Conservation (phyloP, 30 jellyfish, hydroid and myxozoan species). For the Aurelia sp. region DNA sequence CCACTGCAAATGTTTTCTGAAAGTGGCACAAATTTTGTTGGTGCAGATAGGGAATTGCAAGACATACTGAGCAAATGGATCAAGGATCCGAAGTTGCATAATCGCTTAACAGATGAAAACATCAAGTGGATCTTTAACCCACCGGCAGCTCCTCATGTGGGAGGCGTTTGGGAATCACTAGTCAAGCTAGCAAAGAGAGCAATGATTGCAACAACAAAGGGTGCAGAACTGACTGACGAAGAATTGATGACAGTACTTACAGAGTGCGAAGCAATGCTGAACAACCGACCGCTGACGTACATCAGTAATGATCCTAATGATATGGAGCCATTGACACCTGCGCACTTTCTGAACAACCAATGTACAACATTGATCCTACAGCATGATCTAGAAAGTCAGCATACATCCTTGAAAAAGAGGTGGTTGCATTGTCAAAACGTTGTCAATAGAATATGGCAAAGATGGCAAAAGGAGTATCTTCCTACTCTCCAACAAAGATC, state of each 20-base stretch:
- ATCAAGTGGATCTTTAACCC: slow-evolving; percentile 50
- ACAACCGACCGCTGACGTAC: slow-evolving; percentile 41
- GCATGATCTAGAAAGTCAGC: slow-evolving; percentile 24
- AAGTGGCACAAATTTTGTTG: slow-evolving; percentile 15
- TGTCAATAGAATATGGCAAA: slow-evolving; percentile 3
- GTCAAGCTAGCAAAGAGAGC: slow-evolving; percentile 39
- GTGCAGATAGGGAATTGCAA: slow-evolving; percentile 1
- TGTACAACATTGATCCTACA: slow-evolving; percentile 22
- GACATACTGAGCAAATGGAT: slow-evolving; percentile 13
- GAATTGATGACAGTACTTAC: slow-evolving; percentile 38
- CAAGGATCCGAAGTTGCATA: slow-evolving; percentile 16
- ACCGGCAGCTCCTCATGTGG: slow-evolving; percentile 50
- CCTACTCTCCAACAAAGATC: slow-evolving; percentile 36
- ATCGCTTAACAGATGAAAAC: slow-evolving; percentile 19
- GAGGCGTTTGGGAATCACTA: slow-evolving; percentile 58
- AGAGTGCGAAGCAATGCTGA: slow-evolving; percentile 35
- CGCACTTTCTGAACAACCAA: slow-evolving; percentile 3
- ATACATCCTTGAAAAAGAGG: not conserved
- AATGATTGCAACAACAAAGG: slow-evolving; percentile 21
- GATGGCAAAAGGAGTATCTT: too few species aligned
- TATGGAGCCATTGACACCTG: slow-evolving; percentile 45
- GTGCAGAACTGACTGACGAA: slow-evolving; percentile 37
- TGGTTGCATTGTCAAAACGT: not conserved
- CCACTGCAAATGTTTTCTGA: slow-evolving; percentile 33
- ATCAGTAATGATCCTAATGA: slow-evolving; percentile 33